Evolutionary conservation across 2,888 invertebrate genomes (phyloP).

Genomic region (Nowickia ferox): DNA sequence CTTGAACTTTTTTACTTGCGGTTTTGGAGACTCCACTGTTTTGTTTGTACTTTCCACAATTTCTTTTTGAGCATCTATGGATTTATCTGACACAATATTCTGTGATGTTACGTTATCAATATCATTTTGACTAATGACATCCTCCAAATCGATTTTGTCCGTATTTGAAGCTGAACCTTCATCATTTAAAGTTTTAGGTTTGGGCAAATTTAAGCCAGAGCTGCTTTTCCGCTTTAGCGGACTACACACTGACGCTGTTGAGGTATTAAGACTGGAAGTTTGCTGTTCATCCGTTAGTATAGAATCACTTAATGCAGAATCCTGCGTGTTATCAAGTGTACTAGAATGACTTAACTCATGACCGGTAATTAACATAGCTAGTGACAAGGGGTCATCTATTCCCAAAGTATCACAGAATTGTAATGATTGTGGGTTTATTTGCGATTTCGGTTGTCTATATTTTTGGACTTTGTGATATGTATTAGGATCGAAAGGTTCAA

Average conservation of each 20-base stretch:
- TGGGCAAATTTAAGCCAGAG: conserved; percentile 77
- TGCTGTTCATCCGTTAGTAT: conserved; percentile 58
- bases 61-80: not conserved
- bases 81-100: not conserved
- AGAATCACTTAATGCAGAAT: conserved; percentile 70
- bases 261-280: conserved; percentile 73
- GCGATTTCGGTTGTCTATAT: conserved; percentile 83
- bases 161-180: conserved; percentile 55
- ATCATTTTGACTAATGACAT: conserved; percentile 39
- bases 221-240: conserved; percentile 78
- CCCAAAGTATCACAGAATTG: conserved; percentile 87
- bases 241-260: conserved; percentile 68
- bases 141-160: conserved; percentile 67
- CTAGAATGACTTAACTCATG: conserved; percentile 80
- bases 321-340: conserved; percentile 74
- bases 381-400: conserved; percentile 91
- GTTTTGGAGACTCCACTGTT: conserved; percentile 66
- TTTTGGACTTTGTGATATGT: conserved; percentile 80
- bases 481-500: conserved; percentile 85
- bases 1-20: conserved; percentile 81
- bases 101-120: not conserved
- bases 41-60: not conserved
- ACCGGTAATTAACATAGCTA: conserved; percentile 85
- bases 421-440: conserved; percentile 88
- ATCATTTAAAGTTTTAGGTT: conserved; percentile 71